Evolutionary conservation across 2,113 vertebrate species (phyloP).

Genomic region (Oxygymnocypris stewartii): DNA sequence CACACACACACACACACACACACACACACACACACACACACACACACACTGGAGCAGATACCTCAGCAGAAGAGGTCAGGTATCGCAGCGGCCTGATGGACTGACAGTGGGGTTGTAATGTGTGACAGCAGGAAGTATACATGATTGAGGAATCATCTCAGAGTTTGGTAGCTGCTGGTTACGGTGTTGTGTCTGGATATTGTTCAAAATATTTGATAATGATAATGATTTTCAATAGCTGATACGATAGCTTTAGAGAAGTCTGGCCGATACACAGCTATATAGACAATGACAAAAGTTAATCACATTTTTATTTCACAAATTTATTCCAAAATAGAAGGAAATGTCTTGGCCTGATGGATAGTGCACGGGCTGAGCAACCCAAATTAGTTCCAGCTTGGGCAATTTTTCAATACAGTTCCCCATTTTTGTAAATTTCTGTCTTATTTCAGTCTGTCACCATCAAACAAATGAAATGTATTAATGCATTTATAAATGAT

Average conservation of each 20-base stretch:
- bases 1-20: too few species aligned
- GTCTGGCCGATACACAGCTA: not conserved
- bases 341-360: not conserved
- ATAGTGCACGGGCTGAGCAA: not conserved
- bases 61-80: slow-evolving; percentile 1
- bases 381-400: not conserved
- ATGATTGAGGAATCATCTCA: slow-evolving; percentile 7
- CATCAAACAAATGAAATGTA: not conserved
- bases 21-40: too few species aligned
- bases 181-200: too few species aligned
- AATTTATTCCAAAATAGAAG: not conserved
- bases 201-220: not conserved
- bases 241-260: not conserved
- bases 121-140: not conserved
- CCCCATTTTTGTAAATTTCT: not conserved
- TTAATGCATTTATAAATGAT: not conserved
- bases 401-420: not conserved
- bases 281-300: not conserved
- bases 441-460: not conserved
- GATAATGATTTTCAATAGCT: too few species aligned
- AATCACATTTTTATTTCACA: not conserved
- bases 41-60: slow-evolving; percentile 11
- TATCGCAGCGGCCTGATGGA: not conserved
- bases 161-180: not conserved
- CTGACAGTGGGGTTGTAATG: not conserved